phyloP scores from a whole-genome alignment of 2,888 invertebrate genomes.

The Aphodius sticticus region DNA sequence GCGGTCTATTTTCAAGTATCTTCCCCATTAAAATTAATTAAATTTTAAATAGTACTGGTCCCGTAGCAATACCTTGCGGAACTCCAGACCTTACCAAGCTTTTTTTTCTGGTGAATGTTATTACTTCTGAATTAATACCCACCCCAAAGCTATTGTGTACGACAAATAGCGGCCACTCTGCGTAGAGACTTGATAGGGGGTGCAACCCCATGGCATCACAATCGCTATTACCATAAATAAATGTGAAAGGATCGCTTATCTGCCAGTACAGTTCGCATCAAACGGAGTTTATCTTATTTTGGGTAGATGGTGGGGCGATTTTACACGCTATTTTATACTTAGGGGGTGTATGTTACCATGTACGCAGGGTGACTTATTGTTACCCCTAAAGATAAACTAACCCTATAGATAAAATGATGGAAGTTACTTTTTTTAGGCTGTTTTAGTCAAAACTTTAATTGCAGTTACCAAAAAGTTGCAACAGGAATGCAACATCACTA shows the following conservation, averaged over 20 bases:
- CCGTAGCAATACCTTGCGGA: too few species aligned
- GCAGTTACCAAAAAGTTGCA: too few species aligned
- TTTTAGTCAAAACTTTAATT: too few species aligned
- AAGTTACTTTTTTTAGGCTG: too few species aligned
- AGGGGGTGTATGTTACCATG: not conserved
- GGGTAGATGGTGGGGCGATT: not conserved
- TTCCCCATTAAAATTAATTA: too few species aligned
- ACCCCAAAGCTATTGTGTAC: not conserved
- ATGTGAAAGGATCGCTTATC: not conserved
- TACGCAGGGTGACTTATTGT: not conserved
- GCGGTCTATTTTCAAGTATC: too few species aligned
- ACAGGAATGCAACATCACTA: too few species aligned
- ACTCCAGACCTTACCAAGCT: not conserved
- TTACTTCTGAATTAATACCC: not conserved
- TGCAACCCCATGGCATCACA: not conserved
- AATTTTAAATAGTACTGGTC: too few species aligned
- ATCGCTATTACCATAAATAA: not conserved
- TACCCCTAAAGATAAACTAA: too few species aligned
- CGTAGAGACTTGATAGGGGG: not conserved
- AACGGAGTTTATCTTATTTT: not conserved
- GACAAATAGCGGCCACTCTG: not conserved
- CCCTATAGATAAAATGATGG: too few species aligned
- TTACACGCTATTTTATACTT: not conserved
- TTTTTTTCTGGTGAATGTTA: not conserved
- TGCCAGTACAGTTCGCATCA: not conserved